Percentiles rank a stretch among this genome's conserved stretches.
Conservation (phyloP, 37 sponge, comb jelly and placozoan genomes). For the Ephydatia muelleri region DNA sequence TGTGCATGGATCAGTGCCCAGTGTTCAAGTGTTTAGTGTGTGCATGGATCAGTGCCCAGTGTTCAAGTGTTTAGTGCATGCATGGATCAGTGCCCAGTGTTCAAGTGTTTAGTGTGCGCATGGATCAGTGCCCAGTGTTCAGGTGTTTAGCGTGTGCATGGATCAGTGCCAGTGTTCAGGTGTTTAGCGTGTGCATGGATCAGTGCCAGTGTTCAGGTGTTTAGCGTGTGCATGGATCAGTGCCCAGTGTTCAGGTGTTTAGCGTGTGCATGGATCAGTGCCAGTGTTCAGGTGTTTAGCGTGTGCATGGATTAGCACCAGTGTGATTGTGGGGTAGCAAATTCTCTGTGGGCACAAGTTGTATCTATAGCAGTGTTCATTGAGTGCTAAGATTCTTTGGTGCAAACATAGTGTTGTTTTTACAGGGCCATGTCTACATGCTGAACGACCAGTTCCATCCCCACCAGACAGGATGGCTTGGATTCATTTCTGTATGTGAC, state of each 20-base stretch:
- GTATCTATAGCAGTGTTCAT: too few species aligned
- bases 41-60: too few species aligned
- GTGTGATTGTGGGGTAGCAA: too few species aligned
- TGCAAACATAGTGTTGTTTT: neutral
- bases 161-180: neutral
- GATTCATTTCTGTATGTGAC: conserved; percentile 16
- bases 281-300: neutral
- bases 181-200: too few species aligned
- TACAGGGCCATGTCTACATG: conserved; percentile 45
- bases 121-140: too few species aligned
- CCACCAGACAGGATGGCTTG: conserved; percentile 44
- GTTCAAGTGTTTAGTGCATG: too few species aligned
- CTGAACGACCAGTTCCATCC: conserved; percentile 18
- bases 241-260: neutral
- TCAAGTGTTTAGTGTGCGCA: neutral
- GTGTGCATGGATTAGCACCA: too few species aligned
- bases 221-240: neutral
- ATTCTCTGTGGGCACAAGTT: too few species aligned
- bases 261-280: neutral
- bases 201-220: too few species aligned
- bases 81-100: neutral
- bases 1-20: neutral
- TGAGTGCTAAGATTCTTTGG: neutral
- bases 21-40: neutral
- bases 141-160: neutral